phyloP scores from a whole-genome alignment of 2,113 vertebrate species.

The Meles meles region DNA sequence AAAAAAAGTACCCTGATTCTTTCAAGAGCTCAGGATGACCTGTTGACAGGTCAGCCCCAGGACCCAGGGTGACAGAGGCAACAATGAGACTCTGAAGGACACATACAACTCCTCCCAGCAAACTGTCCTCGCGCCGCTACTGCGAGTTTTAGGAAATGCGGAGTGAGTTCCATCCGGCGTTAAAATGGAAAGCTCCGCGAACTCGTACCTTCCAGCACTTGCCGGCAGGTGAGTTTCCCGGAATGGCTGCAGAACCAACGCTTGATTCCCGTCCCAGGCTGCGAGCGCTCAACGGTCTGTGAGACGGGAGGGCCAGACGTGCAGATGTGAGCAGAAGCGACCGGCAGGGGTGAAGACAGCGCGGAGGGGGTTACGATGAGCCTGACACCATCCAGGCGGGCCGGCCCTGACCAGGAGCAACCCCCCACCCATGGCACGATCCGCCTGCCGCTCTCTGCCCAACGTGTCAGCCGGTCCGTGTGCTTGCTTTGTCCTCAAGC shows the following conservation, averaged over 20 bases:
- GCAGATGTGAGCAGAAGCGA: not conserved
- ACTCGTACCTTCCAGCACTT: fast-evolving
- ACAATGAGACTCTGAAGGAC: fast-evolving
- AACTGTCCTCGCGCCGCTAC: fast-evolving
- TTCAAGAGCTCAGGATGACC: constrained; percentile 13
- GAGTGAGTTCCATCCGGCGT: fast-evolving
- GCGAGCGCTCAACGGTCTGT: not conserved
- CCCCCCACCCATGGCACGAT: constrained; percentile 36
- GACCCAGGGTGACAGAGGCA: fast-evolving
- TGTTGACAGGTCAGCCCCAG: fast-evolving
- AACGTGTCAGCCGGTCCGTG: constrained; percentile 56
- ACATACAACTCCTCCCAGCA: fast-evolving
- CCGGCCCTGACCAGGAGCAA: constrained; percentile 25
- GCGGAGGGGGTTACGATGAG: not conserved
- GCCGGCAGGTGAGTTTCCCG: fast-evolving
- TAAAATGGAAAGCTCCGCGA: fast-evolving
- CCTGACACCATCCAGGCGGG: constrained; percentile 52
- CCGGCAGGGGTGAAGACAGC: not conserved
- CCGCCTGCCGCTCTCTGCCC: constrained; percentile 25
- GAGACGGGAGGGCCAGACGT: not conserved
- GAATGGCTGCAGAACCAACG: not conserved
- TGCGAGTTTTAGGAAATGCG: not conserved
- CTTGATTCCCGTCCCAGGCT: not conserved
- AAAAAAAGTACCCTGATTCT: not conserved
- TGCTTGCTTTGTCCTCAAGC: constrained; percentile 44